Evolutionary conservation across 2,797 vertebrate genomes (phyloP).

Genomic region (Gymnopithys bicolor): DNA sequence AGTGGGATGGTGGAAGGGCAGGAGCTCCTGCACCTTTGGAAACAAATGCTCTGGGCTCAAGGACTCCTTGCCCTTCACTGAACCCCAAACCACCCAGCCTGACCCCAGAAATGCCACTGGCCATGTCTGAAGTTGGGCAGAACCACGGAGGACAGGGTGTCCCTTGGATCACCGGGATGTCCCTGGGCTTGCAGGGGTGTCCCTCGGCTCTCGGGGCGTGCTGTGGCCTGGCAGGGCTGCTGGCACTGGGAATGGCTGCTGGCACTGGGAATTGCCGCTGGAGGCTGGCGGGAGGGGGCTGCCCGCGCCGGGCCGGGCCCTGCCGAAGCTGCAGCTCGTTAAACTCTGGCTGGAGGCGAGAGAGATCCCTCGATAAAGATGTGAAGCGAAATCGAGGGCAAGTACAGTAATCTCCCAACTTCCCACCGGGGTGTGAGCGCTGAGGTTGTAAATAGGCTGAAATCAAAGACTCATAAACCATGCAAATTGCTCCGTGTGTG

Average conservation of each 20-base stretch:
- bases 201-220: not conserved
- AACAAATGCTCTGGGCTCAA: rapidly evolving
- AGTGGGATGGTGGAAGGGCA: too few relatives aligned
- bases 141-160: not conserved
- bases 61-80: not conserved
- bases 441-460: slow-evolving; percentile 51
- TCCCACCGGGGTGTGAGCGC: slow-evolving; percentile 60
- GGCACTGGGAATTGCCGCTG: not conserved
- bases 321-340: not conserved
- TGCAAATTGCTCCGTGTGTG: slow-evolving; percentile 60
- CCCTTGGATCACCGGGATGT: not conserved
- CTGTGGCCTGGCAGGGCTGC: not conserved
- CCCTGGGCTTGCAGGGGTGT: not conserved
- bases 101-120: rapidly evolving
- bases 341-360: slow-evolving; percentile 54
- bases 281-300: not conserved
- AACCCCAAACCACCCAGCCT: not conserved
- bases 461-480: slow-evolving; percentile 72
- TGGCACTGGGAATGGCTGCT: not conserved
- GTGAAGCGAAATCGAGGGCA: slow-evolving; percentile 34
- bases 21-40: not conserved
- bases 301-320: not conserved
- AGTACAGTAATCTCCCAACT: slow-evolving; percentile 58
- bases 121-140: not conserved
- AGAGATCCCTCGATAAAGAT: slow-evolving; percentile 66